Evolutionary conservation across 2,113 vertebrate genomes (phyloP), one percentile per base, ranked within the genome.

Genomic region (Embiotoca jacksoni): DNA sequence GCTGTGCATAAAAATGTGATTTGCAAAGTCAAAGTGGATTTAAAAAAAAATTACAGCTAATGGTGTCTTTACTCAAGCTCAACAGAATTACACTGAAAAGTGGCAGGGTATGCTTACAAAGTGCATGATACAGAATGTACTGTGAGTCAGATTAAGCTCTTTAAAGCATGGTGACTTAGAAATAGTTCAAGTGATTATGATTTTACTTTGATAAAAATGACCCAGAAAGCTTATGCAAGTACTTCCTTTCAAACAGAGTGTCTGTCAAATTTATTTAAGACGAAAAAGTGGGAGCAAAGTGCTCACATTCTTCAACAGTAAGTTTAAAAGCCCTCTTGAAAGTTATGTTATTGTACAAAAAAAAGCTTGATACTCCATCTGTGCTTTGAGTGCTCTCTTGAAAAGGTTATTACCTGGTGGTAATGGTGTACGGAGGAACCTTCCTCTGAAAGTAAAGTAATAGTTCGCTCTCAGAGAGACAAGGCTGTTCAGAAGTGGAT

Each of bases 361-460:
- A 64, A 5, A 37, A 35, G 74, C 77, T 72, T 81, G 47, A 78
- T 70, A 39, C 65, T 65, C 23, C 16, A 61, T 75, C 54, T 73
- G 46, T 39, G 62, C 61, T 15, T 6, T 52, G 55, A 88, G 66
- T 67, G 65, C 46, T 77, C 57, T 78, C 67, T 81, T 83, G 64
- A 82, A 79, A 76, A 83, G 59, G 80, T 65, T 71, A 76, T 86
- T 82, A 77, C 83, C n/a, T 76, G 52, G 71, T 74, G 46, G 68
- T 77, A 77, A 85, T 70, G 47, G 69, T 54, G 55, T 64, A 69
- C 67, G 15, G 46, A 61, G 58, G 72, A 87, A 67, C 60, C 49
- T 62, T 72, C 53, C 41, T 46, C 13, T 65, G 7, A 78, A 83
- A 81, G 69, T 47, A 52, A 55, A 69, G 73, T 59, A 72, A 72